These are phyloP conservation scores for Quadroppia sp. DNA, from an alignment of 2,888 invertebrate species.

Conservation along the genomic window DNA sequence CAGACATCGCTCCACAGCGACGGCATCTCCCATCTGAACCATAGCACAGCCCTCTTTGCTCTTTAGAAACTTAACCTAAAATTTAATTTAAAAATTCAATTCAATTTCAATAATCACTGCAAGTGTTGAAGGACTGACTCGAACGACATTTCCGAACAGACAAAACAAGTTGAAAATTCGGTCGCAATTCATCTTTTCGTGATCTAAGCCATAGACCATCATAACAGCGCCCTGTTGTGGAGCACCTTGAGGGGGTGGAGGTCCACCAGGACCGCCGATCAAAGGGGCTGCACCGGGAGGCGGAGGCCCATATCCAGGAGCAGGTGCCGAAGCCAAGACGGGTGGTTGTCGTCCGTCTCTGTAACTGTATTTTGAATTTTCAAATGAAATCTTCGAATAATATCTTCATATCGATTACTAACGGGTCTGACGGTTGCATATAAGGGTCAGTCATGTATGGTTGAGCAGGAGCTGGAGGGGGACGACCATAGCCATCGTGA, in stretches of 20 bases:
- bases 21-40: constrained; percentile 97
- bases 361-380: constrained; percentile 28
- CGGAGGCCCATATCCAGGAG: constrained; percentile 46
- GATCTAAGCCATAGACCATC: constrained; percentile 96
- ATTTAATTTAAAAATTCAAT: not conserved
- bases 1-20: constrained; percentile 89
- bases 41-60: constrained; percentile 98
- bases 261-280: constrained; percentile 43
- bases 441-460: constrained; percentile 39
- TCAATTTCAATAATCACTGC: not conserved
- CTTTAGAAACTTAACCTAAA: constrained; percentile 93
- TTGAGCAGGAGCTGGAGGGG: constrained; percentile 23
- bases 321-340: constrained; percentile 36
- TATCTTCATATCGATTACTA: not conserved
- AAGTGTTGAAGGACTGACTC: constrained; percentile 64
- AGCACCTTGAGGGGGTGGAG: constrained; percentile 47
- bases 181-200: constrained; percentile 89
- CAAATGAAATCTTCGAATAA: not conserved
- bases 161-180: constrained; percentile 97
- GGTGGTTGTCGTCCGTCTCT: constrained; percentile 40
- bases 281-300: constrained; percentile 44
- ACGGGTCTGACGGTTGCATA: constrained; percentile 40
- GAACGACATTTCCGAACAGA: constrained; percentile 94
- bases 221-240: constrained; percentile 78
- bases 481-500: constrained; percentile 39